Conservation (phyloP, 2,797 vertebrate genomes). For the Columba guinea region DNA sequence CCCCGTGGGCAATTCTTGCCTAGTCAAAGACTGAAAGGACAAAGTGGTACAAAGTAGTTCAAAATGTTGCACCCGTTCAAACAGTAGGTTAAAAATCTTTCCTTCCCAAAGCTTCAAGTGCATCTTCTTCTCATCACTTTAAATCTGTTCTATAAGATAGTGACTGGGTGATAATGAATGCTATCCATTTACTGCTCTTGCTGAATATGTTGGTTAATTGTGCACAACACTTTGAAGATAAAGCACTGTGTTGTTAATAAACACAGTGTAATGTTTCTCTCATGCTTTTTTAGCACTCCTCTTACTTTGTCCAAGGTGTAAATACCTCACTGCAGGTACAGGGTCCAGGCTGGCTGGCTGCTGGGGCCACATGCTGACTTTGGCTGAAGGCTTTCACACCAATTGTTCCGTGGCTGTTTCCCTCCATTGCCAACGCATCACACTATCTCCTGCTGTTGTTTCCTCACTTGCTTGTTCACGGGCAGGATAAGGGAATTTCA, state of each 20-base stretch:
- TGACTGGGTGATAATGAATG: constrained; percentile 51
- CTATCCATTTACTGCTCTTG: constrained; percentile 1
- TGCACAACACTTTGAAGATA: constrained; percentile 29
- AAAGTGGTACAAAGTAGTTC: background rate
- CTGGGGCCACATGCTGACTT: constrained; percentile 21
- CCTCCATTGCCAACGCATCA: background rate
- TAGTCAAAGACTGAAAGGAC: background rate
- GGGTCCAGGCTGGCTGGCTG: background rate
- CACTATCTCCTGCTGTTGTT: constrained; percentile 41
- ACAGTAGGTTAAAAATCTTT: background rate
- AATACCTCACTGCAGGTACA: background rate
- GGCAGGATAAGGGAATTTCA: constrained; percentile 50
- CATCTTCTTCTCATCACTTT: background rate
- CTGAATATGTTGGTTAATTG: constrained; percentile 36
- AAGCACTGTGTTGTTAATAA: constrained; percentile 45
- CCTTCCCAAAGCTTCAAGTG: background rate
- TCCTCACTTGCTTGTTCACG: constrained; percentile 23
- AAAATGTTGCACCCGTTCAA: background rate
- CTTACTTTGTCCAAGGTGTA: constrained; percentile 37
- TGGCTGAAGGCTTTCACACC: constrained; percentile 46
- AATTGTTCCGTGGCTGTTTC: constrained; percentile 1
- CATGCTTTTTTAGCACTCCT: background rate
- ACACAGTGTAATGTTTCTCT: constrained; percentile 25
- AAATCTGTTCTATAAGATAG: background rate
- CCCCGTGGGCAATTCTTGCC: background rate